Evolutionary conservation across 2,888 invertebrate genomes (phyloP).

Genomic region (Hymenopus coronatus): DNA sequence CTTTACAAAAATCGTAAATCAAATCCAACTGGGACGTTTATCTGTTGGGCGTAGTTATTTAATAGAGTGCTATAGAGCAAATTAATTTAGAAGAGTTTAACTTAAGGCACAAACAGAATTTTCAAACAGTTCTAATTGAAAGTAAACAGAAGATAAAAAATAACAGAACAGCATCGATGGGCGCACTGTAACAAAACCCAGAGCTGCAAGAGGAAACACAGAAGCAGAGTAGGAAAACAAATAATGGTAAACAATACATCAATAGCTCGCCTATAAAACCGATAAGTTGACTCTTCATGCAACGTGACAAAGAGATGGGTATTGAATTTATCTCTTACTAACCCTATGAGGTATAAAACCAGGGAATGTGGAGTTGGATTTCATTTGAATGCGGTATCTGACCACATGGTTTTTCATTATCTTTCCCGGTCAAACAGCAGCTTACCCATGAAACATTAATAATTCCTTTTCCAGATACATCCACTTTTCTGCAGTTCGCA

Average conservation of each 20-base stretch:
- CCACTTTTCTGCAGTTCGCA: no score
- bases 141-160: background rate
- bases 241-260: background rate
- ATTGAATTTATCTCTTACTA: background rate
- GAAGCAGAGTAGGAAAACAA: background rate
- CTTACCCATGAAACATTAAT: background rate
- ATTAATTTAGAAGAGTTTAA: background rate
- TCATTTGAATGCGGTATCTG: background rate
- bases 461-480: background rate
- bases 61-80: background rate
- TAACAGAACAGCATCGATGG: background rate
- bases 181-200: background rate
- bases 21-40: background rate
- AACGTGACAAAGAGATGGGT: background rate
- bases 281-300: background rate
- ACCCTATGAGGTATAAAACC: background rate
- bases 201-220: background rate
- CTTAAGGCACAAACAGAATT: background rate
- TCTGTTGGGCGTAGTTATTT: background rate
- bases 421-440: background rate
- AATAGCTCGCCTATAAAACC: background rate
- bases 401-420: background rate
- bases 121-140: background rate
- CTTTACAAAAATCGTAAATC: background rate
- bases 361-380: background rate